Evolutionary conservation across 2,888 invertebrate species (phyloP), one percentile per base, ranked within the genome.

Genomic region (Priocnemis perturbator): DNA sequence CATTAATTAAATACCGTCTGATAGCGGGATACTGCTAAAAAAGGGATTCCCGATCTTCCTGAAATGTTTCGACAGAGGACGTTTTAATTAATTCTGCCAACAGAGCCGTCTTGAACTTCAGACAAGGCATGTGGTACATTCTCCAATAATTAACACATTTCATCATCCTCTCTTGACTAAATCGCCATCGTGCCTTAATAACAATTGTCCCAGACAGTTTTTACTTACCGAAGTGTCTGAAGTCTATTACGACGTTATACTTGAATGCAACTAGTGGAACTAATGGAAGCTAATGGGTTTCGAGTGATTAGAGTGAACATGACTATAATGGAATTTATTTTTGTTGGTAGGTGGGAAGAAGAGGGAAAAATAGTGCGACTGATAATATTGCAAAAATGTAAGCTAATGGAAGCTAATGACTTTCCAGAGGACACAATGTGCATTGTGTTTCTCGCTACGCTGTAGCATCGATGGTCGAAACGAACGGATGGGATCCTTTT

Each of bases 1-100:
- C 68, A 76, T 78, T 78, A 75, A 78, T 78, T 76, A 75, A 78
- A 78, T 78, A 77, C 73, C 78, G 53, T 65, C 57, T 53, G 64
- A 69, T 55, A 64, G 44, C 45, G 52, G 52, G 60, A 55, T 37
- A 47, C 58, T 50, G 45, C 30, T 30, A 53, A 59, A 56, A 63
- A 58, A 60, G 56, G 62, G 64, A 68, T 68, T 72, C 53, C 23
- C 55, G 21, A 64, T 66, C 58, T 45, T 48, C 14, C 19, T 62
- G 66, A 60, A 64, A 64, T 64, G 37, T 68, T 70, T 65, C 69
- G 55, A 56, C 53, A 67, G 62, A 74, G 69, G 61, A 59, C 66
- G 60, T 59, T 74, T 77, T 77, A 77, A 77, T 77, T 77, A 77
- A 74, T 72, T 72, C 55, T 58, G 7, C 48, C 57, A 45, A 64